A percentile compares a stretch with the other conserved stretches of the same genome.
Conservation (phyloP, 1,140 invertebrate species). For the Danaus melanippus region DNA sequence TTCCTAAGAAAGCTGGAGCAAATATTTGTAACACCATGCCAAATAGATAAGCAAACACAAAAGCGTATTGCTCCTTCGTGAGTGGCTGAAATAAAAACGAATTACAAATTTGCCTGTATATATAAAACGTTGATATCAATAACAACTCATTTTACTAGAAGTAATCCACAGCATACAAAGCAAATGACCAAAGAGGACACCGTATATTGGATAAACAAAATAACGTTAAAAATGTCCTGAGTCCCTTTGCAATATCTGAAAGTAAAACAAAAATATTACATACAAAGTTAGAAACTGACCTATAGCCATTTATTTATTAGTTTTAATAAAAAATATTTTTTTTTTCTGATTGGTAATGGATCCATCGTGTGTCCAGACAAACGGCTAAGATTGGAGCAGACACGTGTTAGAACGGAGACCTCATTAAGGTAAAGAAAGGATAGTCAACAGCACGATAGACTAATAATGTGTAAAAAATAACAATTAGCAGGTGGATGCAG, state of each 20-base stretch:
- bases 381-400: too few relatives aligned
- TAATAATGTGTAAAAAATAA: too few relatives aligned
- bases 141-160: conserved; percentile 15
- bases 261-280: conserved; percentile 6
- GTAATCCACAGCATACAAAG: conserved; percentile 18
- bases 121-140: neutral
- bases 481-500: too few relatives aligned
- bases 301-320: conserved; percentile 3
- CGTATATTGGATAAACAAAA: conserved; percentile 23
- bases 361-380: too few relatives aligned
- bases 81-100: conserved; percentile 27
- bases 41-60: conserved; percentile 28
- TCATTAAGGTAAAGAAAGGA: too few relatives aligned
- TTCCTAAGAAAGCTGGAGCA: conserved; percentile 29
- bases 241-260: conserved; percentile 23
- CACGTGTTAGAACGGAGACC: too few relatives aligned
- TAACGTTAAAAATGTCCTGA: conserved; percentile 12
- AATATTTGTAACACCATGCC: conserved; percentile 38
- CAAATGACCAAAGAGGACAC: conserved; percentile 24
- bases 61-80: conserved; percentile 17
- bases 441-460: too few relatives aligned
- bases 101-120: conserved; percentile 1
- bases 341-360: neutral
- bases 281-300: too few relatives aligned
- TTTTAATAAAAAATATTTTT: conserved; percentile 6